Base-by-base conservation (phyloP, 2,888 invertebrate genomes). In the Temnothorax unifasciatus region DNA sequence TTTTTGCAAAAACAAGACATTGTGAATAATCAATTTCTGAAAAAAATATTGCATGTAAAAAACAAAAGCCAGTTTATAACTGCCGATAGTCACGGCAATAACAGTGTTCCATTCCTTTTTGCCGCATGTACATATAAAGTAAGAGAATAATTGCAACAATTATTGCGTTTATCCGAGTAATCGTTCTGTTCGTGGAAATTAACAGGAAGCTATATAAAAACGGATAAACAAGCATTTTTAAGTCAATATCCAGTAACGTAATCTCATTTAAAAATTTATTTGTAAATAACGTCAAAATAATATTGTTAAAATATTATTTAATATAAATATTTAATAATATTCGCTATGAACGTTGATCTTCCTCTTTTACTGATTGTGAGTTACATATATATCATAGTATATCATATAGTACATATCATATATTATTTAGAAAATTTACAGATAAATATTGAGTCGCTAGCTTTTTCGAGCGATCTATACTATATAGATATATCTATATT, bases 131-230 rank as follows among this genome's bases (percentile, higher is more conserved):
- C 0, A 6, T 41, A 18, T 64, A 66, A 54, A 38, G 61, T 61
- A 66, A 76, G n/a, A 77, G n/a, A 68, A 54, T 68, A 25, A 77
- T 66, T 54, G 25, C 41, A 38, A 52, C 18, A 66, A 66, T 77
- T 66, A 77, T 77, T 66, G 15, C 8, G 41, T 41, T 66, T 77
- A 66, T 66, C 29, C 41, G 54, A 41, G 41, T 15, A 77, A 66
- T 41, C 41, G n/a, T 29, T 66, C 68, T 34, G 15, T 64, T 75
- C 47, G 11, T 50, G 34, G 41, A 66, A 41, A 66, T 66, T 66
- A 76, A 76, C 41, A 66, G 66, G 52, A 66, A 76, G 18, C 50
- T 66, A 4, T 66, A 4, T 25, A 5, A 64, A 64, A 29, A 59
- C 3, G 41, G 6, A 11, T 21, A 47, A 5, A 18, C 34, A 21